Evolutionary conservation across 2,113 vertebrate genomes (phyloP), one percentile per base, ranked within the genome.

Genomic region (Pygoscelis adeliae): DNA sequence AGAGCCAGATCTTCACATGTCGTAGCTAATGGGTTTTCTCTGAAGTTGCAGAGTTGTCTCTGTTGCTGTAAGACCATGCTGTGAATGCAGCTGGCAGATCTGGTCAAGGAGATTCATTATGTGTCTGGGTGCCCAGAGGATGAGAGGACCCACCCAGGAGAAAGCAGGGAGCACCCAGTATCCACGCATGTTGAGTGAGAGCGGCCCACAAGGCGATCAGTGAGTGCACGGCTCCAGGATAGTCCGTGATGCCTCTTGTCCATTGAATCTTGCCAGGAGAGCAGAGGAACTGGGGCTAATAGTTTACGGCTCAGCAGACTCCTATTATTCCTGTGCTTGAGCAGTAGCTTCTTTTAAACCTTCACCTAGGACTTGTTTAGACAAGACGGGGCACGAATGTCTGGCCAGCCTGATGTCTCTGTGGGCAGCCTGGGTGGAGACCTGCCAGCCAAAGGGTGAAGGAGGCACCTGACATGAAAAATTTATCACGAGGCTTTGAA

Each of bases 321-420:
- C 42, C 15, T 22, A 15, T 11, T 74, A 13, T 47, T 71, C 20
- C 47, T 49, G 20, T 26, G n/a, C 52, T 58, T 46, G 52, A 90
- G 59, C n/a, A 69, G 53, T 36, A 94, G 29, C 46, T 88, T 58
- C 74, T 74, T 85, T 79, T 50, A 36, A 65, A 62, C 65, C 26
- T 70, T 79, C 70, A 53, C 40, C 26, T 3, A 14, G 63, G 36
- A 19, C 38, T 46, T 87, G 32, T 78, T 94, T 46, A 42, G 42
- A 18, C 21, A 58, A 2, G 2, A 32, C 1, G 2, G 30, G 36
- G 34, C 19, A 56, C 0, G 1, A 49, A 44, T 32, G 2, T 70
- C 65, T 12, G 5, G 18, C 20, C 50, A 38, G 40, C 2, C n/a
- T 83, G n/a, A 16, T 25, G 44, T 52, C 44, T 49, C n/a, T 46